phyloP scores from a whole-genome alignment of 2,113 vertebrate species.

The Oenanthe oenanthe region DNA sequence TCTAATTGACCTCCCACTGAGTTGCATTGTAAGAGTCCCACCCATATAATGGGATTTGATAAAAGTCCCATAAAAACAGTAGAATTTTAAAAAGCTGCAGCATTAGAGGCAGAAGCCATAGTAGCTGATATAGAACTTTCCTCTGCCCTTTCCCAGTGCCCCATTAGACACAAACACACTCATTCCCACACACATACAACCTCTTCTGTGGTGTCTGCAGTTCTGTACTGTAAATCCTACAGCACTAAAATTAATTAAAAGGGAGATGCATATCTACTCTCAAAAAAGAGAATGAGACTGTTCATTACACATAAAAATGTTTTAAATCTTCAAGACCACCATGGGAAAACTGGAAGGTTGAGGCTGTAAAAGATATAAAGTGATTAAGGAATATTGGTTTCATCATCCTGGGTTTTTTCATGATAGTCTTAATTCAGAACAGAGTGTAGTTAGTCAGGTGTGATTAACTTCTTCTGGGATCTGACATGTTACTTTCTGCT shows the following conservation, averaged over 20 bases:
- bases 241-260: not conserved
- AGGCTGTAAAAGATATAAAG: not conserved
- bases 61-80: not conserved
- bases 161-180: not conserved
- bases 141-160: not conserved
- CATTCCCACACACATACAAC: not conserved
- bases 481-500: not conserved
- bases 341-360: not conserved
- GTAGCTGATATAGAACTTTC: not conserved
- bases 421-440: slow-evolving; percentile 1
- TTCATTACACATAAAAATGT: not conserved
- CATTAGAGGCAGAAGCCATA: not conserved
- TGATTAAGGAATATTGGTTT: slow-evolving; percentile 12
- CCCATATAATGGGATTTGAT: not conserved
- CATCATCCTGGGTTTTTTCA: not conserved
- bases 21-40: not conserved
- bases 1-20: not conserved
- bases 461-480: slow-evolving; percentile 25
- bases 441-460: not conserved
- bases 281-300: not conserved
- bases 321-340: not conserved
- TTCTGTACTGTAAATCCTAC: not conserved
- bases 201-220: not conserved
- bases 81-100: not conserved
- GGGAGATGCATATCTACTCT: not conserved